A percentile compares a stretch with the other conserved stretches of the same genome.
Evolutionary conservation across 1,140 invertebrate genomes (phyloP).

Genomic region (Orius laevigatus): DNA sequence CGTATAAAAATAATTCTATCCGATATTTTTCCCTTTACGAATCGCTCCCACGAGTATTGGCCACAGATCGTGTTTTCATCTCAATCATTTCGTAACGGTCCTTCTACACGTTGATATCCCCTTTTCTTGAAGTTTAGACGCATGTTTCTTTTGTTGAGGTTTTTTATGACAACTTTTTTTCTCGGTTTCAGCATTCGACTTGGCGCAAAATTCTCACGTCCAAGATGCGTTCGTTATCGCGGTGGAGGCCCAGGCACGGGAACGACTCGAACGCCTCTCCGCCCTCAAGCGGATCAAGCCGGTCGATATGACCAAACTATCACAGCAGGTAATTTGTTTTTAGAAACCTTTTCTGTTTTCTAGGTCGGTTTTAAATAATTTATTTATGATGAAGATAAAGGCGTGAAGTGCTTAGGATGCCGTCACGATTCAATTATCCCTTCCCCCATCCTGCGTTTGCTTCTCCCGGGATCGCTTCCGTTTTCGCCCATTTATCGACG

Average conservation of each 20-base stretch:
- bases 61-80: slow-evolving; percentile 3
- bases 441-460: not conserved
- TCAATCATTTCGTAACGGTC: slow-evolving; percentile 8
- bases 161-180: slow-evolving; percentile 1
- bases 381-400: no score
- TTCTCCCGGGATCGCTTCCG: not conserved
- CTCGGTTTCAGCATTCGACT: slow-evolving; percentile 63
- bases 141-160: not conserved
- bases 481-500: no score
- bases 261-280: slow-evolving; percentile 75
- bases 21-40: not conserved
- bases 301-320: slow-evolving; percentile 87
- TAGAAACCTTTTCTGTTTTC: not conserved
- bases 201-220: slow-evolving; percentile 65
- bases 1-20: not conserved
- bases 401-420: no score
- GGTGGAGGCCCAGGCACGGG: slow-evolving; percentile 80
- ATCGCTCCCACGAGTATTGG: slow-evolving; percentile 7
- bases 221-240: slow-evolving; percentile 96
- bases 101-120: slow-evolving; percentile 4
- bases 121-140: slow-evolving; percentile 1
- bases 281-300: slow-evolving; percentile 81
- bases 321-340: slow-evolving; percentile 53
- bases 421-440: no score
- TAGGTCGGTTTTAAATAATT: no score